Evolutionary conservation across 2,797 vertebrate species (phyloP), one percentile per base, ranked within the genome.

Genomic region (Rhinella marina): DNA sequence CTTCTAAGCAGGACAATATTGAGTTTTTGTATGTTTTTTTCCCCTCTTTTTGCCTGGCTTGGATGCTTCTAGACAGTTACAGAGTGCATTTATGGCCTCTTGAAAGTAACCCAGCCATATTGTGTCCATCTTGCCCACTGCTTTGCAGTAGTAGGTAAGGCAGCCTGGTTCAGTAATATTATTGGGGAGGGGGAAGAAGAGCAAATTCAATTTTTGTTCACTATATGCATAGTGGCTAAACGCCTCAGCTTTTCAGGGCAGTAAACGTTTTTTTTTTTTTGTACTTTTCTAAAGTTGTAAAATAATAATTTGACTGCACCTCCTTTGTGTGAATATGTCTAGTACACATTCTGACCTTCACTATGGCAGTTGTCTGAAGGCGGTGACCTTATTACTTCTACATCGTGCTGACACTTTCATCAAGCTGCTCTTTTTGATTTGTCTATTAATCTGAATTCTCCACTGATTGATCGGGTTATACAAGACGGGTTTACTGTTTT

Each of bases 71-170:
- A 13, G 29, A 13, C 32, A 61, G 32, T 48, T 7, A 41, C 12
- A 5, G 19, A 48, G 32, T 81, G 13, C 14, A 16, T 2, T 54
- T 56, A 56, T 70, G 62, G 48, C 61, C 25, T 82, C 81, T 7
- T 70, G 25, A 56, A 72, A 13, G 50, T 54, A 25, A 52, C n/a
- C n/a, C 61, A 27, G 59, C 32, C 81, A 70, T 14, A 75, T 57
- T 48, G 32, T n/a, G 57, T 84, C 27, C 9, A 1, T 0, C 32
- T 41, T 59, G n/a, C 52, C 68, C 29, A 32, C 82, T 84, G 70
- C 56, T 82, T 54, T 73, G 68, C 54, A 59, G 70, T 29, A 61
- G 29, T 75, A 61, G 56, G 27, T 41, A 73, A 57, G 52, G 59
- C 41, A 4, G 21, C 56, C 14, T 11, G 4, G 56, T 32, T 61